phyloP scores from a whole-genome alignment of 2,113 vertebrate genomes.

The Nerophis lumbriciformis region DNA sequence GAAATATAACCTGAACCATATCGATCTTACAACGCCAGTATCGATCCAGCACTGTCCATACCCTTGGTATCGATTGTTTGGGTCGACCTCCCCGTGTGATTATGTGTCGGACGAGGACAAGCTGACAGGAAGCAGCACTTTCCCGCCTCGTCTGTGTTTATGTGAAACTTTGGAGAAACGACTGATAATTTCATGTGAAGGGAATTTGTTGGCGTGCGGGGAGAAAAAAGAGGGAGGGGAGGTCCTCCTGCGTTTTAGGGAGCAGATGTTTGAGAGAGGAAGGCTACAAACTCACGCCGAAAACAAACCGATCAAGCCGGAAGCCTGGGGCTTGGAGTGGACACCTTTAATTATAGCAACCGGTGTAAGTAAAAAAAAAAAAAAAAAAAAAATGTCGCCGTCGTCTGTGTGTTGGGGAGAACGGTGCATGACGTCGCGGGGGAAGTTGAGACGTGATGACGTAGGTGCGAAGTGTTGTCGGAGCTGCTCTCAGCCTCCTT shows the following conservation, averaged over 20 bases:
- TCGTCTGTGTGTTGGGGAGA: constrained; percentile 2
- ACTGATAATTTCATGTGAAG: constrained; percentile 10
- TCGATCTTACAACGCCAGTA: no score
- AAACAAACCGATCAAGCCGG: constrained; percentile 20
- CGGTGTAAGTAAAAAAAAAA: constrained; percentile 38
- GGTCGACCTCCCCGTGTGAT: not conserved
- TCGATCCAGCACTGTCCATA: no score
- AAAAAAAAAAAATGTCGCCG: not conserved
- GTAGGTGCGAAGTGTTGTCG: constrained; percentile 13
- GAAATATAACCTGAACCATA: no score
- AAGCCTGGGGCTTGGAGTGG: constrained; percentile 5
- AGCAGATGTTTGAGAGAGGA: constrained; percentile 50
- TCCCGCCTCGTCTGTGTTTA: not conserved
- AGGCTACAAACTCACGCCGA: constrained; percentile 19
- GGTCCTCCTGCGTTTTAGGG: constrained; percentile 34
- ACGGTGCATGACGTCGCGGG: constrained; percentile 1
- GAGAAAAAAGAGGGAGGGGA: constrained; percentile 36
- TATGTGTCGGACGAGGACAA: constrained; percentile 6
- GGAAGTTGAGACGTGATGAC: constrained; percentile 54
- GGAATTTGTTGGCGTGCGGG: constrained; percentile 15
- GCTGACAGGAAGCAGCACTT: not conserved
- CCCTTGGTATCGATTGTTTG: no score
- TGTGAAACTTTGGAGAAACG: not conserved
- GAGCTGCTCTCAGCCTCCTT: constrained; percentile 5
- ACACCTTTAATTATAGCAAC: not conserved